Percentiles rank a stretch among this genome's conserved stretches.
phyloP scores from a whole-genome alignment of 2,113 vertebrate genomes.

The Actenoides lindsayi region DNA sequence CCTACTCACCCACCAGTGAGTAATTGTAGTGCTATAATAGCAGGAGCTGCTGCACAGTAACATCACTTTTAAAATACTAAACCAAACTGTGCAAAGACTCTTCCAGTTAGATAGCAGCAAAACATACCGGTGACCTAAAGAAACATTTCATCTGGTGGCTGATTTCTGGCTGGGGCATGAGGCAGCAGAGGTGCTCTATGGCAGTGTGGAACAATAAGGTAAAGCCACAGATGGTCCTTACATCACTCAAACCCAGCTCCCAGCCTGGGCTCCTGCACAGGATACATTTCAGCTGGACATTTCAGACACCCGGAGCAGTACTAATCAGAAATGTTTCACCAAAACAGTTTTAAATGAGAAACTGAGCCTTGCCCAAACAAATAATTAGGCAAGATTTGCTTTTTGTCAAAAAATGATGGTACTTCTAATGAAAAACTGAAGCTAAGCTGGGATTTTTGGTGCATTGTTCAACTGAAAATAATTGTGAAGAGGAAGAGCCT shows the following conservation, averaged over 20 bases:
- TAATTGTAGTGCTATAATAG: background rate
- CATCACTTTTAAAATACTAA: background rate
- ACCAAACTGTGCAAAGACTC: background rate
- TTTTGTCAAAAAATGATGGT: background rate
- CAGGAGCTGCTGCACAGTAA: background rate
- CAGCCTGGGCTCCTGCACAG: background rate
- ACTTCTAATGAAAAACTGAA: background rate
- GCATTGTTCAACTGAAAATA: background rate
- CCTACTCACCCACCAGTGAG: background rate
- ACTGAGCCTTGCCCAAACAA: background rate
- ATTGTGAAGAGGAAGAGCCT: accelerated
- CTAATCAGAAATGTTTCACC: background rate
- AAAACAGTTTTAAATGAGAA: background rate
- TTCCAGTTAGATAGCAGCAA: background rate
- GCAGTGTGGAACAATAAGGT: accelerated
- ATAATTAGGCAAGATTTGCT: background rate
- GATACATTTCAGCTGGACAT: background rate
- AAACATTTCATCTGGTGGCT: background rate
- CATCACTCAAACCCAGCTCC: accelerated
- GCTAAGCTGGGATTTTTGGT: background rate
- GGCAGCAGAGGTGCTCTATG: background rate
- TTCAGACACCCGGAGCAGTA: background rate
- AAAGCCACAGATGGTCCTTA: background rate
- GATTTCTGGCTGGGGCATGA: background rate
- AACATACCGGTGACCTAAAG: background rate